Percentiles rank a stretch among this genome's conserved stretches.
phyloP scores from a whole-genome alignment of 2,113 vertebrate genomes.

The Daphoenositta chrysoptera region DNA sequence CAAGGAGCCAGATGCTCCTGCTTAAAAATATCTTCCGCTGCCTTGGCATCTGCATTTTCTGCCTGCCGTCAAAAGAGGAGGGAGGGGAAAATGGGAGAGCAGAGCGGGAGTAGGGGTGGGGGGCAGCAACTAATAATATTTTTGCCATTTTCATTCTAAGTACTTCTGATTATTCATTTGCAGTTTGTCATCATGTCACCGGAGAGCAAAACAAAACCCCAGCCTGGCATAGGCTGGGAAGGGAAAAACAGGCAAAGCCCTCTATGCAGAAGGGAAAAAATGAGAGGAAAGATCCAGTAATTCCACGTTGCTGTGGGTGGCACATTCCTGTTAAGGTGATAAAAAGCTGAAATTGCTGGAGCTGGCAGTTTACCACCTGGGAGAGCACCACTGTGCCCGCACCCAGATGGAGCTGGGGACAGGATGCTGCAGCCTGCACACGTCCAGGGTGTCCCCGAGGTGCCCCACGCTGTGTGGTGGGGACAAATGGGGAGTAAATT shows the following conservation, averaged over 20 bases:
- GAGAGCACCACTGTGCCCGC: accelerated
- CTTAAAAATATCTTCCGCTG: conserved; percentile 81
- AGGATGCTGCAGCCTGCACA: background rate
- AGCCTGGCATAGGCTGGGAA: background rate
- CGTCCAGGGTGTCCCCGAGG: accelerated
- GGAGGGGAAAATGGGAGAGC: conserved; percentile 33
- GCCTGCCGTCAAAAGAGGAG: conserved; percentile 65
- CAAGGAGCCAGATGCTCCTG: conserved; percentile 81
- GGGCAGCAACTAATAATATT: conserved; percentile 46
- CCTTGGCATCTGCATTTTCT: conserved; percentile 74
- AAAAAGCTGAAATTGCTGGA: background rate
- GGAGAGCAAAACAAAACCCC: conserved; percentile 40
- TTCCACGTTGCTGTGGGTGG: background rate
- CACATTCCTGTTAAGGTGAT: background rate
- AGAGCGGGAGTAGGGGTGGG: background rate
- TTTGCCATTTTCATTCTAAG: conserved; percentile 56
- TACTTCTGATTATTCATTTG: conserved; percentile 44
- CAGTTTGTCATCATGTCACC: conserved; percentile 48
- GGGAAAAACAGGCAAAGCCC: background rate
- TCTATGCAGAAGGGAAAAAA: background rate
- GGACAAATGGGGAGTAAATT: accelerated
- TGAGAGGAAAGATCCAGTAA: background rate
- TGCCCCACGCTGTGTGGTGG: accelerated
- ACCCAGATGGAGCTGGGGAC: background rate
- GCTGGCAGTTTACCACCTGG: background rate